These are phyloP conservation scores for Yponomeuta cagnagella DNA, from an alignment of 2,888 invertebrate species.

Conservation along the genomic window DNA sequence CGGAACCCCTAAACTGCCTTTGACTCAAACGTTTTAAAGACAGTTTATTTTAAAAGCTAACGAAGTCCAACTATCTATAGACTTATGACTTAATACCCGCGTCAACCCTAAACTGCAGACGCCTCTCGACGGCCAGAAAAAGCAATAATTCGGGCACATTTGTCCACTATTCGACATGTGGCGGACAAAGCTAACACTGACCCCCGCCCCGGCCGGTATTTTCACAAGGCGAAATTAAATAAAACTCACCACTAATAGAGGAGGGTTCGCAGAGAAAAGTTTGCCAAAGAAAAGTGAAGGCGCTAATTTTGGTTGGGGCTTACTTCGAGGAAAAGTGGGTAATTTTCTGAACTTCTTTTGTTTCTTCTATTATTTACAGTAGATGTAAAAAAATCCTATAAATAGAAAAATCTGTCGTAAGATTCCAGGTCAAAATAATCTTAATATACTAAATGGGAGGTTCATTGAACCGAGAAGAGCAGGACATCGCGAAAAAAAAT, in stretches of 20 bases:
- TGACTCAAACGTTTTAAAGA: too few species aligned
- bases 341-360: too few species aligned
- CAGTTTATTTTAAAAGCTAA: too few species aligned
- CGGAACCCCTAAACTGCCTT: too few species aligned
- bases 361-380: too few species aligned
- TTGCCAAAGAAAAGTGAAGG: slow-evolving; percentile 8
- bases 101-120: slow-evolving; percentile 12
- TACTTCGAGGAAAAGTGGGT: not conserved
- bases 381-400: too few species aligned
- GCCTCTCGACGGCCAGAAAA: slow-evolving; percentile 25
- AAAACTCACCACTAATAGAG: slow-evolving; percentile 59
- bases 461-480: too few species aligned
- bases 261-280: slow-evolving; percentile 32
- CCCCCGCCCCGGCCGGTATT: slow-evolving; percentile 53
- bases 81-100: not conserved
- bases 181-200: slow-evolving; percentile 55
- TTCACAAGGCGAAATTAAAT: slow-evolving; percentile 69
- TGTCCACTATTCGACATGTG: slow-evolving; percentile 58
- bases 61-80: too few species aligned
- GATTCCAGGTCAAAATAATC: too few species aligned
- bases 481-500: too few species aligned
- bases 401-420: too few species aligned
- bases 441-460: too few species aligned
- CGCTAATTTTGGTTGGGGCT: not conserved
- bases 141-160: slow-evolving; percentile 68